Percentiles rank a stretch among this genome's conserved stretches.
phyloP scores from a whole-genome alignment of 1,140 invertebrate genomes.

The Nilaparvata lugens region DNA sequence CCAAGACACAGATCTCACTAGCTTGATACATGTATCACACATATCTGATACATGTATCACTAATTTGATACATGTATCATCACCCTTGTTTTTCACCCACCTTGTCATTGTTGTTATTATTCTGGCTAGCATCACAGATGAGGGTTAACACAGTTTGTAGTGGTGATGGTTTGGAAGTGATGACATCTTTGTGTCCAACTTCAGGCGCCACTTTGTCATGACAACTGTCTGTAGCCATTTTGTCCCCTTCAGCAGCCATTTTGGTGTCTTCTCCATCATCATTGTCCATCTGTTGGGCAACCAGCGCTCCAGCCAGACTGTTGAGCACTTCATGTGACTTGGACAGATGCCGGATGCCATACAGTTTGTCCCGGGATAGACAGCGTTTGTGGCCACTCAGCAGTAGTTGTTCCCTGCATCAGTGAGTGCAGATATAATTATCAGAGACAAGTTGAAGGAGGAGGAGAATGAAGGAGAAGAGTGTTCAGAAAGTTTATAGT shows the following conservation, averaged over 20 bases:
- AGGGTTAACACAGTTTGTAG: constrained; percentile 14
- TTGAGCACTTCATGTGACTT: constrained; percentile 46
- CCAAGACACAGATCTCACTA: too few relatives aligned
- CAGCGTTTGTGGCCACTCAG: too few relatives aligned
- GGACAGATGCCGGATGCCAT: constrained; percentile 42
- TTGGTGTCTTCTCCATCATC: constrained; percentile 11
- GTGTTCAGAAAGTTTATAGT: too few relatives aligned
- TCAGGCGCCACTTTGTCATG: too few relatives aligned
- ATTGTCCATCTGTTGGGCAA: constrained; percentile 7
- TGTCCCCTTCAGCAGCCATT: too few relatives aligned
- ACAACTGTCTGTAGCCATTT: too few relatives aligned
- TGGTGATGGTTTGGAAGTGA: background rate
- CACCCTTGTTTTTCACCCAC: background rate
- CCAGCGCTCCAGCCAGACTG: constrained; percentile 31
- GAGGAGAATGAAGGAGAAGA: too few relatives aligned
- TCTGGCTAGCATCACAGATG: constrained; percentile 1
- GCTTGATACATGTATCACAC: too few relatives aligned
- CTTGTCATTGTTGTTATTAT: background rate
- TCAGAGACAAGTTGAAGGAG: too few relatives aligned
- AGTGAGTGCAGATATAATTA: too few relatives aligned
- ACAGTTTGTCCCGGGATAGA: constrained; percentile 43
- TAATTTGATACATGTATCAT: background rate
- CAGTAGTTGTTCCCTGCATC: too few relatives aligned
- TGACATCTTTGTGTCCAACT: too few relatives aligned
- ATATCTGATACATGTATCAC: constrained; percentile 12